These are phyloP conservation scores for Poeciliopsis occidentalis DNA, from an alignment of 2,113 vertebrate genomes.

Conservation along the genomic window DNA sequence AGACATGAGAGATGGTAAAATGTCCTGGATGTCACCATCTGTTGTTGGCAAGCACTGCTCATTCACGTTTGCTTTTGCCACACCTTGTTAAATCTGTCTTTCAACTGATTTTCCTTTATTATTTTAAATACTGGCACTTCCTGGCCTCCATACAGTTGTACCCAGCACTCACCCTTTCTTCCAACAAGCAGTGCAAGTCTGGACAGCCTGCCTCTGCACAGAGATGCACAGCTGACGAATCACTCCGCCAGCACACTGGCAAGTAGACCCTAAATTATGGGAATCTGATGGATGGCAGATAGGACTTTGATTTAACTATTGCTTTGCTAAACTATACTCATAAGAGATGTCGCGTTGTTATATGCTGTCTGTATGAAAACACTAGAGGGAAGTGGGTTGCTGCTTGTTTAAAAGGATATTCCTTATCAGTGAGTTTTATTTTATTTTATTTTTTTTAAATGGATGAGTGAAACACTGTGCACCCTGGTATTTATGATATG, in stretches of 20 bases:
- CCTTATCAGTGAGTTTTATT: not conserved
- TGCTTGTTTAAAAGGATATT: not conserved
- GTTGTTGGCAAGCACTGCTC: no score
- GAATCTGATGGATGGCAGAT: constrained; percentile 58
- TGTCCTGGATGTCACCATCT: no score
- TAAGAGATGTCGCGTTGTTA: not conserved
- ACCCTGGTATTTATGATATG: not conserved
- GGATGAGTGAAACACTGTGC: fast-evolving
- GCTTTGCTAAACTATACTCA: no score
- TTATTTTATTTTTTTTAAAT: not conserved
- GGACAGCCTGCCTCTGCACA: constrained; percentile 79
- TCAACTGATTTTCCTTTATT: not conserved
- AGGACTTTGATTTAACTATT: constrained; percentile 6
- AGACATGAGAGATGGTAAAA: no score
- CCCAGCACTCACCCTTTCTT: constrained; percentile 49
- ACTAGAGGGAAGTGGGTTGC: not conserved
- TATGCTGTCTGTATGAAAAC: not conserved
- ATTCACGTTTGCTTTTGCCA: no score
- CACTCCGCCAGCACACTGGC: constrained; percentile 77
- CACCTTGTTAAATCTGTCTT: not conserved
- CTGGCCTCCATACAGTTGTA: constrained; percentile 19
- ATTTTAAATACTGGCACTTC: not conserved
- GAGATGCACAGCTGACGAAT: constrained; percentile 77
- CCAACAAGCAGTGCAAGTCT: constrained; percentile 75
- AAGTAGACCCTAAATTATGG: constrained; percentile 78